Base-by-base conservation (phyloP, 2,797 vertebrate species). In the Anabas testudineus region DNA sequence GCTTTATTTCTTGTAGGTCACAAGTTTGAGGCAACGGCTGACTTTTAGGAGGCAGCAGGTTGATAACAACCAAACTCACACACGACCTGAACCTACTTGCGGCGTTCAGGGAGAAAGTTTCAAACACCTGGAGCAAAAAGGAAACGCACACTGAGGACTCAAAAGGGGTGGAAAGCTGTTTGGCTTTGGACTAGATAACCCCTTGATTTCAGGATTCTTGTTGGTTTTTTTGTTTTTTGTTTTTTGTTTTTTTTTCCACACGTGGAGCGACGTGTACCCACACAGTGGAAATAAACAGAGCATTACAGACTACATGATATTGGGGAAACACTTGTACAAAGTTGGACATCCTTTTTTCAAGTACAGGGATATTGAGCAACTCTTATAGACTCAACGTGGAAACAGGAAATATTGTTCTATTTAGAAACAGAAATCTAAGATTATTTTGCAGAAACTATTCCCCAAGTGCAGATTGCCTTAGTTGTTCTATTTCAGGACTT, bases 401-500 rank as follows among this genome's bases (percentile, higher is more conserved):
- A 84, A 69, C 68, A 81, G 76, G 62, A 88, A 80, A 81, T 71
- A 81, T 72, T 83, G 78, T 81, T 90, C 78, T 85, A 69, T 81
- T 76, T 58, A 73, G 76, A 87, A 83, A 81, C 57, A 75, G 63
- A 82, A 69, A 58, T 76, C 72, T 65, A 89, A 86, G 80, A 89
- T 76, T 80, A 83, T 86, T 81, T 82, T 85, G 77, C 89, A 80
- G 76, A 86, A 85, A 59, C 67, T 87, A 67, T 86, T 88, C 85
- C 85, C 73, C 85, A 83, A 76, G 79, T 91, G 91, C 83, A 88
- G 89, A 89, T 92, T 93, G 93, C 92, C 91, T 94, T 93, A 92
- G 92, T 91, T 87, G 90, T 93, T 93, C 92, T 93, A 80, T 91
- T 91, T 88, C 91, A 92, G 92, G 92, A 94, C 90, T 93, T 82